These are phyloP conservation scores for Trichopoda pennipes DNA, from an alignment of 2,888 invertebrate genomes.

Conservation along the genomic window DNA sequence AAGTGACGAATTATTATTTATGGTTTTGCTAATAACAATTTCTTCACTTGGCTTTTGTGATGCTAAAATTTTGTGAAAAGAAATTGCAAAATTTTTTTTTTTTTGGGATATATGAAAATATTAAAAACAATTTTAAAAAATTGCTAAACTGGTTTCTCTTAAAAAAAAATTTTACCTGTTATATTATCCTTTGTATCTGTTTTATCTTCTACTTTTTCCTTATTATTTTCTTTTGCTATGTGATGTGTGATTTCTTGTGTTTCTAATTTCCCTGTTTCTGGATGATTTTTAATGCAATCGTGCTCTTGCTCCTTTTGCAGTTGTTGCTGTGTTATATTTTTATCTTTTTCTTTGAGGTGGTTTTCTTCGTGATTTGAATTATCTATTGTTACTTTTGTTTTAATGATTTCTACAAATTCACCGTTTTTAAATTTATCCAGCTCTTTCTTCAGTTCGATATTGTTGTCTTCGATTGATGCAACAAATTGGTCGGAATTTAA, in stretches of 20 bases:
- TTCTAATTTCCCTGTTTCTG: conserved; percentile 23
- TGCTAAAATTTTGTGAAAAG: conserved; percentile 38
- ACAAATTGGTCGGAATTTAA: conserved; percentile 75
- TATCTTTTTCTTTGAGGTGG: conserved; percentile 80
- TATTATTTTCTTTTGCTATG: conserved; percentile 16
- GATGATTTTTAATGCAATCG: conserved; percentile 18
- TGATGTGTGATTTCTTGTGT: conserved; percentile 33
- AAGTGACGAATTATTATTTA: conserved; percentile 44
- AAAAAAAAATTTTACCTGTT: conserved; percentile 31
- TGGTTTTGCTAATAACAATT: conserved; percentile 39
- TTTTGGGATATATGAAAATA: not conserved
- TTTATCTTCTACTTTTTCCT: not conserved
- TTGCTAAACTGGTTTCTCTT: too few relatives aligned
- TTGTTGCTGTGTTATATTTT: conserved; percentile 77
- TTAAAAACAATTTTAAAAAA: not conserved
- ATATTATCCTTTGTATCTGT: conserved; percentile 3
- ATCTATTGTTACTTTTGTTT: conserved; percentile 72
- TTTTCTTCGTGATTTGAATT: conserved; percentile 74
- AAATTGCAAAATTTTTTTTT: not conserved
- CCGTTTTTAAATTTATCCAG: conserved; percentile 63
- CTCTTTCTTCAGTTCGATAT: conserved; percentile 74
- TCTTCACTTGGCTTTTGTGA: conserved; percentile 66
- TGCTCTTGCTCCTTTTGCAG: conserved; percentile 46
- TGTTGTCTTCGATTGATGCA: conserved; percentile 72
- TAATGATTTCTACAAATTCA: conserved; percentile 53